Conservation (phyloP, 1,140 invertebrate genomes). For the Halotydeus destructor region DNA sequence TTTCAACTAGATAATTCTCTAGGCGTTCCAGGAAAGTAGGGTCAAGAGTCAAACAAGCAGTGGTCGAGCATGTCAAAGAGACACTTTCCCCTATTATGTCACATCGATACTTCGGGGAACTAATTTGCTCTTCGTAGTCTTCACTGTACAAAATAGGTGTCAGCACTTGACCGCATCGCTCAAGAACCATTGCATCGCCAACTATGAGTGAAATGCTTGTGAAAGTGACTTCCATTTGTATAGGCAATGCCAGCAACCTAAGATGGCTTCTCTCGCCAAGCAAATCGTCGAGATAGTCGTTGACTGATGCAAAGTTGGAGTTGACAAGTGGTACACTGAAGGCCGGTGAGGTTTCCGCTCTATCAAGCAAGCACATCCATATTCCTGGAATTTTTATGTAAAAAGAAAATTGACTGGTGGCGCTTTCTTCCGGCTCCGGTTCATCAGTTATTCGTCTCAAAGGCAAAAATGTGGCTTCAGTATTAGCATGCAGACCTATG, state of each 20-base stretch:
- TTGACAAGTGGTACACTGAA: constrained; percentile 1
- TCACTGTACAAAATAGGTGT: not conserved
- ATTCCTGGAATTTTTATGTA: constrained; percentile 13
- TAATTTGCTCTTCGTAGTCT: not conserved
- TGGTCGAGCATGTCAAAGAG: not conserved
- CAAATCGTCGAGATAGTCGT: constrained; percentile 6
- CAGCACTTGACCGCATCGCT: not conserved
- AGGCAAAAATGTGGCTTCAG: constrained; percentile 1
- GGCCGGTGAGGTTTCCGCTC: not conserved
- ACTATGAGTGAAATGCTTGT: not conserved
- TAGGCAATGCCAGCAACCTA: constrained; percentile 3
- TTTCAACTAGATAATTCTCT: constrained; percentile 6
- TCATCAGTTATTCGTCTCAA: not conserved
- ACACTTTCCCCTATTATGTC: constrained; percentile 1
- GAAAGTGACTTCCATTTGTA: constrained; percentile 7
- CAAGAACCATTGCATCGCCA: constrained; percentile 8
- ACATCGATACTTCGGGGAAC: not conserved
- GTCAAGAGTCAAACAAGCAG: not conserved
- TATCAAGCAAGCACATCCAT: constrained; percentile 9
- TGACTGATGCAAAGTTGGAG: constrained; percentile 7
- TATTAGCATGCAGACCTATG: not conserved
- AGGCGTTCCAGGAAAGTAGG: constrained; percentile 9
- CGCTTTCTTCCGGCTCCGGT: not conserved
- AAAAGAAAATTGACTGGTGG: constrained; percentile 2
- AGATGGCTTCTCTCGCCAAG: constrained; percentile 7